phyloP scores from a whole-genome alignment of 1,140 invertebrate genomes.

The Drosophila mayri region DNA sequence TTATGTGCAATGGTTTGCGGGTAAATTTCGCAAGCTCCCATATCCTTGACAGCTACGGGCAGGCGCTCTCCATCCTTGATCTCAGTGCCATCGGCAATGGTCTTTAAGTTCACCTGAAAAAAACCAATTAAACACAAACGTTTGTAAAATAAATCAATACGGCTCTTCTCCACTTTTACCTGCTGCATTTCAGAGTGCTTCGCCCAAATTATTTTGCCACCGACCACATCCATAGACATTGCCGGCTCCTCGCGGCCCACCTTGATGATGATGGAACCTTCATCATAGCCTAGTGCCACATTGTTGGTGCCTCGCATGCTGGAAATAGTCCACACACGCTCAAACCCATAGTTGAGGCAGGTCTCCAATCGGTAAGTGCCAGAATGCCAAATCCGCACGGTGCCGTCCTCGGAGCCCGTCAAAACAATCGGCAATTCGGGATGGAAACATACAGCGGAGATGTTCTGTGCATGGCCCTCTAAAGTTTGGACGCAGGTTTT shows the following conservation, averaged over 20 bases:
- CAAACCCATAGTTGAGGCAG: conserved; percentile 98
- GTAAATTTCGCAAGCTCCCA: conserved; percentile 99
- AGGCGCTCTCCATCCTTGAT: conserved; percentile 97
- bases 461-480: conserved; percentile 98
- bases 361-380: conserved; percentile 98
- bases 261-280: conserved; percentile 99
- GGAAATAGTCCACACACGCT: conserved; percentile 99
- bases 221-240: conserved; percentile 99
- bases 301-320: conserved; percentile 98
- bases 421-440: conserved; percentile 98
- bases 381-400: conserved; percentile 98
- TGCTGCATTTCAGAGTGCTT: conserved; percentile 99
- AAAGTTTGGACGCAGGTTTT: conserved; percentile 99
- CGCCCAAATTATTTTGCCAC: conserved; percentile 99
- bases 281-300: conserved; percentile 98
- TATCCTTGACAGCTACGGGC: conserved; percentile 97
- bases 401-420: conserved; percentile 99
- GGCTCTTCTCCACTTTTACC: conserved; percentile 85
- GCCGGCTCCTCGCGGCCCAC: conserved; percentile 99
- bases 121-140: conserved; percentile 71
- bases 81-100: conserved; percentile 86
- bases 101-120: conserved; percentile 87
- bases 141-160: background rate
- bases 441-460: conserved; percentile 97
- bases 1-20: conserved; percentile 99